Conservation (phyloP, 1,140 invertebrate genomes). For the Drosophila setifemur region DNA sequence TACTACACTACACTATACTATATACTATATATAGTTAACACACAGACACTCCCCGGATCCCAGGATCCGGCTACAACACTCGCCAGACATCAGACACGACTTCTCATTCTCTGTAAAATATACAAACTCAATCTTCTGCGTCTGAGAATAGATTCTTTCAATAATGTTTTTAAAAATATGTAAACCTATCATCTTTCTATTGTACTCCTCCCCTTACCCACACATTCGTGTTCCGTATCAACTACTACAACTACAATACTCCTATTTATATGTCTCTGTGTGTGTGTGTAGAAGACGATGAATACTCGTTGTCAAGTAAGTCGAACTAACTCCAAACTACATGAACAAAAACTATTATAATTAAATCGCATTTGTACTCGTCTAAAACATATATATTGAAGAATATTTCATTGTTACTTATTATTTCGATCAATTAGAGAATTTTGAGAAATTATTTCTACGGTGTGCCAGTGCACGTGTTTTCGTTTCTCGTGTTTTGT, state of each 20-base stretch:
- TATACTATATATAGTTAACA: slow-evolving; percentile 5
- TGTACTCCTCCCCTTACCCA: slow-evolving; percentile 47
- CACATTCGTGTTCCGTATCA: slow-evolving; percentile 45
- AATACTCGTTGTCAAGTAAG: slow-evolving; percentile 82
- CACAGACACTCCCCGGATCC: too few species aligned
- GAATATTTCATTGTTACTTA: slow-evolving; percentile 22
- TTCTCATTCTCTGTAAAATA: slow-evolving; percentile 34
- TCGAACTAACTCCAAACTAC: slow-evolving; percentile 65
- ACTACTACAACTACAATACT: slow-evolving; percentile 72
- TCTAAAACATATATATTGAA: slow-evolving; percentile 28
- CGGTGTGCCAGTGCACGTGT: slow-evolving; percentile 69
- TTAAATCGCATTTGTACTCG: slow-evolving; percentile 53
- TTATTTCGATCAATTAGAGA: slow-evolving; percentile 38
- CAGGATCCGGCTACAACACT: neutral
- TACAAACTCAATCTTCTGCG: slow-evolving; percentile 25
- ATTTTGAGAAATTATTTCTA: slow-evolving; percentile 23
- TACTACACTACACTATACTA: slow-evolving; percentile 6
- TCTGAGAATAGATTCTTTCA: slow-evolving; percentile 36
- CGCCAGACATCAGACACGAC: neutral
- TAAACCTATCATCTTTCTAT: slow-evolving; percentile 71
- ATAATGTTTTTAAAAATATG: slow-evolving; percentile 47
- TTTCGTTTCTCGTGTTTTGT: slow-evolving; percentile 29
- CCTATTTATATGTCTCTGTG: slow-evolving; percentile 73
- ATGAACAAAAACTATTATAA: slow-evolving; percentile 13
- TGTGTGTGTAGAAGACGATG: slow-evolving; percentile 81